A percentile compares a stretch with the other conserved stretches of the same genome.
Conservation (phyloP, 2,113 vertebrate species). For the Crotalus tigris region DNA sequence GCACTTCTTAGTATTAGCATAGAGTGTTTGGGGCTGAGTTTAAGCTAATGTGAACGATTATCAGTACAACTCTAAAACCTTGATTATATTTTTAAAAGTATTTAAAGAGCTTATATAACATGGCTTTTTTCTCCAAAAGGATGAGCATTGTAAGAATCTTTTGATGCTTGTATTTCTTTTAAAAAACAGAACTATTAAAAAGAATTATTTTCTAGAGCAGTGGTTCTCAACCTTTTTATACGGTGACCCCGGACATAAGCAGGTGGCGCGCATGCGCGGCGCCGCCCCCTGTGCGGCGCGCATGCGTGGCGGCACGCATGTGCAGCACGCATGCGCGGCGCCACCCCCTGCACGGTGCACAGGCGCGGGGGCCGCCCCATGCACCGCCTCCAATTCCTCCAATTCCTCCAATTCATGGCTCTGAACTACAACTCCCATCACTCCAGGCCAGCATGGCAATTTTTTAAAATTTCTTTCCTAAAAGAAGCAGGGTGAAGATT, state of each 20-base stretch:
- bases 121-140: not conserved
- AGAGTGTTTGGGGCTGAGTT: not conserved
- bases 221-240: too few species aligned
- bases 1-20: not conserved
- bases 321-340: too few species aligned
- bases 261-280: too few species aligned
- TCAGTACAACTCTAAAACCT: not conserved
- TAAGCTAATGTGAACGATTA: not conserved
- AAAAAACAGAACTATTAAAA: not conserved
- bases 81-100: not conserved
- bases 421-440: not conserved
- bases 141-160: not conserved
- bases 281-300: too few species aligned
- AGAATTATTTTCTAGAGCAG: not conserved
- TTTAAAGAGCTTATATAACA: not conserved
- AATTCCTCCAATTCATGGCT: not conserved
- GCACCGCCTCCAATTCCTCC: too few species aligned
- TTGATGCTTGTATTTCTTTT: not conserved
- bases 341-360: too few species aligned
- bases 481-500: not conserved
- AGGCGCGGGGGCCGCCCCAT: rapidly evolving
- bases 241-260: too few species aligned
- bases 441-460: not conserved
- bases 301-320: too few species aligned
- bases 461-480: not conserved